Base-by-base conservation (phyloP, 2,113 vertebrate species). In the Chrysochloris asiatica region DNA sequence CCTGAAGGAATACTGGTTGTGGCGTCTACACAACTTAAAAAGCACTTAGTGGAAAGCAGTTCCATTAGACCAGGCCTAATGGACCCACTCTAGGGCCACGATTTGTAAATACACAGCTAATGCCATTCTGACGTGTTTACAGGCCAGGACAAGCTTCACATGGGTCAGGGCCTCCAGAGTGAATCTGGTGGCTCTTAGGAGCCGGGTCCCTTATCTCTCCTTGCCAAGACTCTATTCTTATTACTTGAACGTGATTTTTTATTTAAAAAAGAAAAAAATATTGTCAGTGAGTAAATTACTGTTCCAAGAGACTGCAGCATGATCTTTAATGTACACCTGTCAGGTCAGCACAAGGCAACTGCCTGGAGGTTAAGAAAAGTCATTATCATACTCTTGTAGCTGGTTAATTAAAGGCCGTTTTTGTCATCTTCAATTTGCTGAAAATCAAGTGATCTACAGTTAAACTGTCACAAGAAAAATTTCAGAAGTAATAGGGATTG, bases 31-130 rank as follows among this genome's bases (percentile, higher is more conserved):
- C 84, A 88, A 59, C 89, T 95, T 47, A 86, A 94, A 95, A 96
- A 94, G 89, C 50, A 90, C 83, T 97, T 93, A 94, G 87, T 91
- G 83, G 69, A 87, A 94, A 77, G 93, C 45, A 92, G 54, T 67
- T 88, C 91, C 92, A 94, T 88, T 96, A 96, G 73, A 50, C 22
- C 26, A 75, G 84, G 50, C 94, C 61, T 94, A 86, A 91, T 89
- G 76, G 69, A 36, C 71, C 43, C 95, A 80, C 95, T 96, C 92
- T n/a, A 93, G 63, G 77, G 86, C 54, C 0, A 12, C 28, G 86
- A 92, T 93, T 94, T 91, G 87, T 90, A 92, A 94, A 92, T 50
- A 41, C 91, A 75, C 10, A 2, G 94, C 79, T 96, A 96, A 95
- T 41, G 76, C 92, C 71, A 90, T 77, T 65, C 56, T 76, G 54